Evolutionary conservation across 2,113 vertebrate species (phyloP), one percentile per base, ranked within the genome.

Genomic region (Taxidea taxus): DNA sequence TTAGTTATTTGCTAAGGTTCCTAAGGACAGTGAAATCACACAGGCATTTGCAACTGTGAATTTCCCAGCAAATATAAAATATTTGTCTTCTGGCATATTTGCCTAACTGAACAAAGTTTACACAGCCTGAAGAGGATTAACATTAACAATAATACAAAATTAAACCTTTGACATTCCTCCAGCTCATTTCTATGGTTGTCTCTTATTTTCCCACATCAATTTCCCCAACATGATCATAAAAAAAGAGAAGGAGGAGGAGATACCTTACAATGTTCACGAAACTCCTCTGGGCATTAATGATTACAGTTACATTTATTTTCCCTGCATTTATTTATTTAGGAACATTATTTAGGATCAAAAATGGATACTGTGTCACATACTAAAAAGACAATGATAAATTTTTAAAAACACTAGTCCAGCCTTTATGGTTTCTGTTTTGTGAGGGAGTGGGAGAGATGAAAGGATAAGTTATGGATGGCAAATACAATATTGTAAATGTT

Each of bases 101-200:
- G 94, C 85, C 96, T 97, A 96, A 97, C 98, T 97, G 92, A 98
- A 95, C 92, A 97, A 98, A 98, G 96, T 98, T 96, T 97, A 83
- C 97, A 95, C 82, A 97, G 97, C 91, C 97, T 95, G 94, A 89
- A 87, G 97, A 97, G 92, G 94, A 97, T 97, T 98, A 96, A 89
- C 85, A 96, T 94, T 90, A 97, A 97, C 95, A 97, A 96, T 91
- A 97, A 97, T 90, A 97, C 81, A 95, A 96, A 98, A 97, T 98
- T 96, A 98, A 98, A 97, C 97, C 94, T 97, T 97, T 97, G 95
- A 97, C 95, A 96, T 95, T 97, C 96, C 94, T 97, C 77, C 92
- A 98, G 97, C 90, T 96, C 82, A 96, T 98, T 94, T 95, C 81
- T 80, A n/a, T 56, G 27, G 54, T 90, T 96, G 62, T 74, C 42